phyloP scores from a whole-genome alignment of 2,113 vertebrate genomes.

The Mastomys natalensis region DNA sequence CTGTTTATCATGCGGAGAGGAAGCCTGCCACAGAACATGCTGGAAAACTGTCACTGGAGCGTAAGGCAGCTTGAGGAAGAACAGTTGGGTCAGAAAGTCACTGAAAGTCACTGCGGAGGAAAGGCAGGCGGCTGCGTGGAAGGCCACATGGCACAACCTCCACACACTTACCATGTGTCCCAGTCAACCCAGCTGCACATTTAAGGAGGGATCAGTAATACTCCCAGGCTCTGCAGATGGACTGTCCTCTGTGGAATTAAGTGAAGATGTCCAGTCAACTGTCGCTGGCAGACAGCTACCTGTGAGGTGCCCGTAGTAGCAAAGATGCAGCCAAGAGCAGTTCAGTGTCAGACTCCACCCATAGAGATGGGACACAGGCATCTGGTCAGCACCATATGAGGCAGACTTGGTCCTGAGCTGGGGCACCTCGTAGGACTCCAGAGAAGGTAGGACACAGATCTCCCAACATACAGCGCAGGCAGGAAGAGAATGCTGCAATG shows the following conservation, averaged over 20 bases:
- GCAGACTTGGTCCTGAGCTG: not conserved
- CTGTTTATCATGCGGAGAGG: conserved; percentile 56
- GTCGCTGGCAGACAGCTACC: fast-evolving
- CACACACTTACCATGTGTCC: fast-evolving
- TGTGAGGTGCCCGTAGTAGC: fast-evolving
- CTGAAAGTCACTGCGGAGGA: not conserved
- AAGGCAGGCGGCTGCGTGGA: fast-evolving
- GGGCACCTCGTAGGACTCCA: not conserved
- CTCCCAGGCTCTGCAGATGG: fast-evolving
- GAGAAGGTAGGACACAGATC: not conserved
- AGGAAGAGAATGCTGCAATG: fast-evolving
- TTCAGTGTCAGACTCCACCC: fast-evolving
- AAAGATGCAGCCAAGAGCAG: too few relatives aligned
- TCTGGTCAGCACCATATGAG: fast-evolving
- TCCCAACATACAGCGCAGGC: fast-evolving
- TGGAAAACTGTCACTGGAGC: not conserved
- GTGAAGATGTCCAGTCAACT: fast-evolving
- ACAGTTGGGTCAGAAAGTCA: fast-evolving
- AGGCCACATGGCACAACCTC: fast-evolving
- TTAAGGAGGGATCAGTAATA: not conserved
- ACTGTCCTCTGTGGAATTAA: fast-evolving
- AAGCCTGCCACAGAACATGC: not conserved
- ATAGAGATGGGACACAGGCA: fast-evolving
- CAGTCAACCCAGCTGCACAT: fast-evolving
- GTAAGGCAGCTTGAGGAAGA: fast-evolving